Evolutionary conservation across 2,888 invertebrate species (phyloP).

Genomic region (Oxyscelio sp.): DNA sequence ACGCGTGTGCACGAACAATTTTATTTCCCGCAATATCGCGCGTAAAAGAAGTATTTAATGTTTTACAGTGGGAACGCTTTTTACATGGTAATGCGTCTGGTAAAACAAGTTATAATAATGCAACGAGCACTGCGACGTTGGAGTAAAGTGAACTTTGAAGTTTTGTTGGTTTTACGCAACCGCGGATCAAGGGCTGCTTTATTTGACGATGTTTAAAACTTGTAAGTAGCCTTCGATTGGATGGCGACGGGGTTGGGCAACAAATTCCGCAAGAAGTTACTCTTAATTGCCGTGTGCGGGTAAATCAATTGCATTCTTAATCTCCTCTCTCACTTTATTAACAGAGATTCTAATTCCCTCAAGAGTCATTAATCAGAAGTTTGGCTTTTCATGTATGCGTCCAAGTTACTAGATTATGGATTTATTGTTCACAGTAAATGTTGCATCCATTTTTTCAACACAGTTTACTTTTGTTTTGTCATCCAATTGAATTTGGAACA

Average conservation of each 20-base stretch:
- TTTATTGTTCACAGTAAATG: slow-evolving; percentile 18
- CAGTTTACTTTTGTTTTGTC: slow-evolving; percentile 20
- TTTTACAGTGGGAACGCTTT: slow-evolving; percentile 26
- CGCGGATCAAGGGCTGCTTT: slow-evolving; percentile 48
- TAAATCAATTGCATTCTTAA: slow-evolving; percentile 15
- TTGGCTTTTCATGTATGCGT: no score
- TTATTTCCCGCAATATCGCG: slow-evolving; percentile 47
- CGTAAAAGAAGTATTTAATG: slow-evolving; percentile 44
- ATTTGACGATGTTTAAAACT: slow-evolving; percentile 49
- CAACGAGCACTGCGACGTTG: slow-evolving; percentile 3
- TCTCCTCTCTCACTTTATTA: slow-evolving; percentile 23
- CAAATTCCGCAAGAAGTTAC: no score
- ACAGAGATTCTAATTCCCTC: slow-evolving; percentile 16
- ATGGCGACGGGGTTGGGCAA: not conserved
- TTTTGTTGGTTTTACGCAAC: slow-evolving; percentile 19
- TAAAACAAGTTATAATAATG: slow-evolving; percentile 48
- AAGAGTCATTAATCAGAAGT: slow-evolving; percentile 29
- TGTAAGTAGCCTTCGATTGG: slow-evolving; percentile 13
- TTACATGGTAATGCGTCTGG: slow-evolving; percentile 47
- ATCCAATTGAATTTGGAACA: slow-evolving; percentile 4
- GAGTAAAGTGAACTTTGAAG: slow-evolving; percentile 37
- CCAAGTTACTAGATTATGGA: slow-evolving; percentile 25
- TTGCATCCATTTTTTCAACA: not conserved
- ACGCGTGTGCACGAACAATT: slow-evolving; percentile 29
- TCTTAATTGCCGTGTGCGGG: not conserved